These are phyloP conservation scores for Mesoclemmys tuberculata DNA, from an alignment of 2,113 vertebrate species.

Conservation along the genomic window DNA sequence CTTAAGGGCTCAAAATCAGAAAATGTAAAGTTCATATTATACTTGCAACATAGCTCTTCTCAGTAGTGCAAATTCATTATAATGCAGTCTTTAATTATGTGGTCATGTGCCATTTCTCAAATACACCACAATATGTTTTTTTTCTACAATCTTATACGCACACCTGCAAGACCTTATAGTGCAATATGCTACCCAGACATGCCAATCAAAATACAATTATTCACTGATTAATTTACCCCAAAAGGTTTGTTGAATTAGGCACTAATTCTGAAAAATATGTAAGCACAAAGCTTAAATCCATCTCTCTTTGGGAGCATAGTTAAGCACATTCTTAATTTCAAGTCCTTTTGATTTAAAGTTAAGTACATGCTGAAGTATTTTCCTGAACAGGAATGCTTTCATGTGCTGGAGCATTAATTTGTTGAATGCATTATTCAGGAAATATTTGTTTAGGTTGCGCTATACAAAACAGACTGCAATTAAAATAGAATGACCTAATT, in stretches of 20 bases:
- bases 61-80: no score
- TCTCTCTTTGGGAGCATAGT: background rate
- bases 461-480: background rate
- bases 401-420: background rate
- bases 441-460: background rate
- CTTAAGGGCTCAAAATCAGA: background rate
- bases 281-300: background rate
- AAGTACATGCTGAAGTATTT: background rate
- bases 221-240: background rate
- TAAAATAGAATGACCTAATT: background rate
- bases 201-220: background rate
- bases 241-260: background rate
- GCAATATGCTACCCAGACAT: background rate
- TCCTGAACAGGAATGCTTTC: background rate
- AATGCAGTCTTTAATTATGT: background rate
- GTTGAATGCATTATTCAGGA: no score
- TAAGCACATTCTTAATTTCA: no score
- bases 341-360: background rate
- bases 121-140: background rate
- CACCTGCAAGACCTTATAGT: background rate
- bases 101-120: background rate
- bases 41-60: no score
- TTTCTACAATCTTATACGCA: background rate
- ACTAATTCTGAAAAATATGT: background rate
- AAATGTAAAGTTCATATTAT: background rate